Conservation (phyloP, 2,888 invertebrate species). For the Scrobipalpa atriplicella region DNA sequence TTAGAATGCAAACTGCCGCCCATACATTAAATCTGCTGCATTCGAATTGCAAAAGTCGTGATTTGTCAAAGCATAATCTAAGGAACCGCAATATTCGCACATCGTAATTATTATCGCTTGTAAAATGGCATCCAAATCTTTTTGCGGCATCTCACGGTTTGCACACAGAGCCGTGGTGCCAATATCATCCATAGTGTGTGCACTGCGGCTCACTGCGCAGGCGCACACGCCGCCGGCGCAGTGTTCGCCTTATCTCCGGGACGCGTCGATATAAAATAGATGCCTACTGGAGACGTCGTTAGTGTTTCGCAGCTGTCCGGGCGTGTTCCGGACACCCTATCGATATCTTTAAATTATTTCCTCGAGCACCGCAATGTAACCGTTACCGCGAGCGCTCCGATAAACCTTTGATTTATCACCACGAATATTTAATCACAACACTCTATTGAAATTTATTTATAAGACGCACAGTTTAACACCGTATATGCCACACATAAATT, state of each 20-base stretch:
- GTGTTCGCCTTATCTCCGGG: conserved; percentile 21
- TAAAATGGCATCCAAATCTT: conserved; percentile 78
- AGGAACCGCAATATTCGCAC: conserved; percentile 81
- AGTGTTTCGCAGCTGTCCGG: conserved; percentile 40
- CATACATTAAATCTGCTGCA: conserved; percentile 82
- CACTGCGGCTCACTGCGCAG: not conserved
- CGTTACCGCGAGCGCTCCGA: conserved; percentile 67
- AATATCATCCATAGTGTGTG: conserved; percentile 25
- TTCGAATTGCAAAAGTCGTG: conserved; percentile 83
- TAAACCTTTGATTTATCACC: conserved; percentile 79
- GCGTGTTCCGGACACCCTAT: conserved; percentile 59
- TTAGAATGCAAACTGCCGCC: conserved; percentile 83
- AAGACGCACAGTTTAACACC: conserved; percentile 66
- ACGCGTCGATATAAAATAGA: conserved; percentile 36
- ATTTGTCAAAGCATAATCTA: conserved; percentile 83
- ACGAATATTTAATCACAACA: conserved; percentile 78
- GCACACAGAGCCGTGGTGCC: conserved; percentile 39
- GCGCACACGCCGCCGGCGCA: conserved; percentile 18
- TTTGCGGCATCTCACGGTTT: conserved; percentile 61
- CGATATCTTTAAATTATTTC: conserved; percentile 74
- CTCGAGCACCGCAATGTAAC: conserved; percentile 68
- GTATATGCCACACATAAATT: conserved; percentile 69
- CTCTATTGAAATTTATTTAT: conserved; percentile 81
- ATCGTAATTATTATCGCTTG: conserved; percentile 81
- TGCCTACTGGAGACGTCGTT: conserved; percentile 33